Base-by-base conservation (phyloP, 1,140 invertebrate genomes). In the Aradophagus sp. region DNA sequence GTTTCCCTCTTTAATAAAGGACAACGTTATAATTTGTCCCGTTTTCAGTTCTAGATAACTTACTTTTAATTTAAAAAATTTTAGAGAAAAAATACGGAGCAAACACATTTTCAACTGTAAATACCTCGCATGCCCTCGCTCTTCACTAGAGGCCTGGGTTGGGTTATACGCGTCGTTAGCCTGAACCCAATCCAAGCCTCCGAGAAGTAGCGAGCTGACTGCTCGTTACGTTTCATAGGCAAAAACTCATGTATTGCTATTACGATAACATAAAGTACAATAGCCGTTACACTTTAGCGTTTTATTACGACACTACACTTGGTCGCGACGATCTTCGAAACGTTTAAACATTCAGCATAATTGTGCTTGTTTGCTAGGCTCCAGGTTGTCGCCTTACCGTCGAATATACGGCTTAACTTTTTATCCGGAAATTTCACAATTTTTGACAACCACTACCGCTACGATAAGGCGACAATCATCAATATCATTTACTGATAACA, bases 111-210 rank as follows among this genome's bases (percentile, higher is more conserved):
- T 48, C 12, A 61, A 75, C 41, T 83, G 79, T 81, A 83, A 78
- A 81, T 83, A 83, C 65, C 77, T 79, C 66, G 68, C 68, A 70
- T 65, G 53, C 48, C 35, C 59, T 68, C 71, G 48, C 67, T 61
- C 68, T 58, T 69, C 55, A 41, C 20, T 23, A 5, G 41, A 34
- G 75, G 62, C 72, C 66, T 52, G 50, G 45, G 23, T 65, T 59
- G 76, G 73, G 67, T 32, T 44, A 14, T 39, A 63, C 34, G 50
- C 50, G 47, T 55, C 48, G 45, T 53, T 50, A 11, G 55, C 55
- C 53, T 65, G 53, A 55, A 44, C 78, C 76, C 73, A 50, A 74
- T 70, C 67, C 74, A 67, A 61, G 76, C 76, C 73, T 38, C 5
- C 5, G n/a, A 31, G 41, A 29, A 34, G 45, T 14, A 29, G 48